Evolutionary conservation across 2,888 invertebrate species (phyloP).

Genomic region (Rugalucina vietnamica): DNA sequence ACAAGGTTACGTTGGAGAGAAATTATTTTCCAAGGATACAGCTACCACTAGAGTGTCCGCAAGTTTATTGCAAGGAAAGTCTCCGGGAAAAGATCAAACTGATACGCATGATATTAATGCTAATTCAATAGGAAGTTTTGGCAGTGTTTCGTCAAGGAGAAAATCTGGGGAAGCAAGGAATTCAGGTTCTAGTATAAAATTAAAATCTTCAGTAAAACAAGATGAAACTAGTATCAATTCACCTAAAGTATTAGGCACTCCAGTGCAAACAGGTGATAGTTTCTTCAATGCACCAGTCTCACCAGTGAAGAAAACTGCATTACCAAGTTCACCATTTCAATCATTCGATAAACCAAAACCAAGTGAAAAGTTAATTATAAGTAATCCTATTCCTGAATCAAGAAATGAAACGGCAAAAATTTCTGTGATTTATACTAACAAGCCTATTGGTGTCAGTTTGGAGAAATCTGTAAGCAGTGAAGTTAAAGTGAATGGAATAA

Average conservation of each 20-base stretch:
- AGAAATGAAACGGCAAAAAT: constrained; percentile 33
- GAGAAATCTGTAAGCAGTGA: constrained; percentile 37
- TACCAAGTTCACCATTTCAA: constrained; percentile 50
- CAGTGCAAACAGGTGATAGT: constrained; percentile 31
- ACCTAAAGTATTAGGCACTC: not conserved
- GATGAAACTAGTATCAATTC: constrained; percentile 42
- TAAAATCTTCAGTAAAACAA: constrained; percentile 52
- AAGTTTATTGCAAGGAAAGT: constrained; percentile 65
- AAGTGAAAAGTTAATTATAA: not conserved
- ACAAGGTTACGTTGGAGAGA: constrained; percentile 75
- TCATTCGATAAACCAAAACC: not conserved
- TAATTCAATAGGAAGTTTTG: constrained; percentile 79
- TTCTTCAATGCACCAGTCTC: constrained; percentile 58
- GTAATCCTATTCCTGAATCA: not conserved
- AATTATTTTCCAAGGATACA: constrained; percentile 80
- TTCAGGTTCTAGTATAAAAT: constrained; percentile 60
- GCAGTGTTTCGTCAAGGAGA: constrained; percentile 65
- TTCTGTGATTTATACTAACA: not conserved
- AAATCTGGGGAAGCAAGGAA: constrained; percentile 57
- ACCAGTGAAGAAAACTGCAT: constrained; percentile 58
- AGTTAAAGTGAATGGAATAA: constrained; percentile 60
- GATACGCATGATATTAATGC: constrained; percentile 72
- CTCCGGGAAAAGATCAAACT: constrained; percentile 59
- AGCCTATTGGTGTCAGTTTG: constrained; percentile 20
- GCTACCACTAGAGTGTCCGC: constrained; percentile 79